Evolutionary conservation across 2,888 invertebrate species (phyloP).

Genomic region (Meiosimyza platycephala): DNA sequence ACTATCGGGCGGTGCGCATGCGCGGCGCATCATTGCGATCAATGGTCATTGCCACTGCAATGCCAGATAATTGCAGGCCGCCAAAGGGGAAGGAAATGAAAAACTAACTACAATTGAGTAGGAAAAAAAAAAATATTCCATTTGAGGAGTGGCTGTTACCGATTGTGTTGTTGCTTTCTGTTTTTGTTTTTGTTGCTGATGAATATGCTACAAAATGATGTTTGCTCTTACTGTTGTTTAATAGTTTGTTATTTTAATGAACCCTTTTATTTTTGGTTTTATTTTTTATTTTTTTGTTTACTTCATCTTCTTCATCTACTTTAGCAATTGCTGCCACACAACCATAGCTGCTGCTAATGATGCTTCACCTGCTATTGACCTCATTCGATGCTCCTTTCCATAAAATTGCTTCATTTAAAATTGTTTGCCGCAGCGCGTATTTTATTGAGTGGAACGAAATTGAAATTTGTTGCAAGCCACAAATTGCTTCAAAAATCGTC

Average conservation of each 20-base stretch:
- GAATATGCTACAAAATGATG: no score
- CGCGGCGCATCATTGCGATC: constrained; percentile 7
- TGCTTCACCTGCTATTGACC: constrained; percentile 4
- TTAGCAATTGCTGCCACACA: background rate
- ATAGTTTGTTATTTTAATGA: constrained; percentile 24
- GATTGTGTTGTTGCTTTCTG: background rate
- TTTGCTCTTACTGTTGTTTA: constrained; percentile 8
- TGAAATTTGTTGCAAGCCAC: constrained; percentile 17
- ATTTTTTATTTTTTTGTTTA: background rate
- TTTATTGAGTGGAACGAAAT: constrained; percentile 29
- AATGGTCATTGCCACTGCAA: constrained; percentile 17
- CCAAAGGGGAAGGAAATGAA: constrained; percentile 1
- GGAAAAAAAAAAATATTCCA: constrained; percentile 14
- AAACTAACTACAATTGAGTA: background rate
- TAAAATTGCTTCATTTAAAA: constrained; percentile 24
- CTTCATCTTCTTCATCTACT: background rate
- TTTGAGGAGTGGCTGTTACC: constrained; percentile 21
- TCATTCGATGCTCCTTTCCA: constrained; percentile 9
- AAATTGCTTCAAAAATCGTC: constrained; percentile 19
- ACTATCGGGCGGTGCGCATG: background rate
- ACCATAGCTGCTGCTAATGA: background rate
- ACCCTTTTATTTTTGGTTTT: constrained; percentile 7
- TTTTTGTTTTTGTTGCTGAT: background rate
- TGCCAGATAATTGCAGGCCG: background rate
- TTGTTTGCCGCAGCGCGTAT: constrained; percentile 22